Conservation (phyloP, 2,888 invertebrate species). For the Lamellibrachia satsuma region DNA sequence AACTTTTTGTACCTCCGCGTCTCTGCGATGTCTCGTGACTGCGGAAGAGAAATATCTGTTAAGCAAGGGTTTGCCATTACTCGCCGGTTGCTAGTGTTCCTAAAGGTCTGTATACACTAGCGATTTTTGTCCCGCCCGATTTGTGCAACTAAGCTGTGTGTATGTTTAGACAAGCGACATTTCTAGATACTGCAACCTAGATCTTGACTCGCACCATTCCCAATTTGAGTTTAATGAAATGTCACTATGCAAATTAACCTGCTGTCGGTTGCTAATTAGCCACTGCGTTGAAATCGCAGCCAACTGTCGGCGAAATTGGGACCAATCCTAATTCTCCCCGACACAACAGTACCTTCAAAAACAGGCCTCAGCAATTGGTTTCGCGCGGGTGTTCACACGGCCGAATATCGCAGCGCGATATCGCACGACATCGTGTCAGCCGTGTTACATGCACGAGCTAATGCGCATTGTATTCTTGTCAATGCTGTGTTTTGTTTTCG, state of each 20-base stretch:
- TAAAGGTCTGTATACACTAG: neutral
- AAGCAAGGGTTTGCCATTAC: neutral
- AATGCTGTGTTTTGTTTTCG: neutral
- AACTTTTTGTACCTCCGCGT: neutral
- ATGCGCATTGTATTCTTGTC: neutral
- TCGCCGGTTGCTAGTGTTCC: neutral
- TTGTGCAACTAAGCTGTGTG: neutral
- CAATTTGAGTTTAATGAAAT: neutral
- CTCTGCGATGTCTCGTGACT: neutral
- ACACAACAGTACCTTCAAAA: neutral
- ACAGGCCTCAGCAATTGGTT: neutral
- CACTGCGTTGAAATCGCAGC: too few species aligned
- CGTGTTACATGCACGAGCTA: neutral
- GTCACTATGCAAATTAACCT: neutral
- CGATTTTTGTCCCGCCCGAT: neutral
- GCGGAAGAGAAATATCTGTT: neutral
- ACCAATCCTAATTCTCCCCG: neutral
- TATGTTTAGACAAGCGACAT: neutral
- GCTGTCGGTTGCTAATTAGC: too few species aligned
- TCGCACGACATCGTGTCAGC: neutral
- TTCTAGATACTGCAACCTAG: neutral
- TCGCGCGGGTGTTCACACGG: neutral
- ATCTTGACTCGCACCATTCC: neutral
- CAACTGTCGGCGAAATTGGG: neutral
- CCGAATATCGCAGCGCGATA: neutral